Conservation (phyloP, 2,113 vertebrate genomes). For the Symphodus melops region DNA sequence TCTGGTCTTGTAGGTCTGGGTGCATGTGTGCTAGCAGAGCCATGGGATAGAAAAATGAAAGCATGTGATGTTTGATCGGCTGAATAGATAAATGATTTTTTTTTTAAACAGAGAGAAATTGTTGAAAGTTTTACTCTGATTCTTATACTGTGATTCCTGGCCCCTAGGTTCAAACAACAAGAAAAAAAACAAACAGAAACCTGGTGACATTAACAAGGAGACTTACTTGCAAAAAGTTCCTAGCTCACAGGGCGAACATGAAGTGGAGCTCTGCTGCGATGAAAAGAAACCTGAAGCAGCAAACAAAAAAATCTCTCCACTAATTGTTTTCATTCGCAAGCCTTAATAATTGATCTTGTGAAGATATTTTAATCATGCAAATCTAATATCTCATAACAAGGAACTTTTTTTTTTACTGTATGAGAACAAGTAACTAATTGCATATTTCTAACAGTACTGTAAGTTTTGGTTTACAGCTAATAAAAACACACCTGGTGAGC, state of each 20-base stretch:
- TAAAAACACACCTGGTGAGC: conserved; percentile 81
- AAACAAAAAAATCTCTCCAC: conserved; percentile 10
- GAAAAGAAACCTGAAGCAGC: conserved; percentile 83
- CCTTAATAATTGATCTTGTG: not conserved
- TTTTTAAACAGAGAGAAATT: conserved; percentile 25
- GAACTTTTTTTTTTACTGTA: not conserved
- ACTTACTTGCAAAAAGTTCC: conserved; percentile 91
- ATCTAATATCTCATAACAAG: not conserved
- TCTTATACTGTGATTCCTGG: conserved; percentile 5
- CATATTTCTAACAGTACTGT: conserved; percentile 13
- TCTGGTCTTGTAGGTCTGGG: conserved; percentile 1
- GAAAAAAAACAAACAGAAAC: not conserved
- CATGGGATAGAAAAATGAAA: conserved; percentile 50
- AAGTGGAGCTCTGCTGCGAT: conserved; percentile 77
- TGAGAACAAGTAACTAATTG: not conserved
- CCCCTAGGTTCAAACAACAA: conserved; percentile 16
- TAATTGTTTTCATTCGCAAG: not conserved
- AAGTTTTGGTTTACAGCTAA: not conserved
- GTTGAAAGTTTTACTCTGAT: conserved; percentile 9
- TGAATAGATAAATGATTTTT: conserved; percentile 47
- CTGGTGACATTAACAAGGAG: not conserved
- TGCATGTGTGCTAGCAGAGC: conserved; percentile 22
- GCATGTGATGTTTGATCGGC: conserved; percentile 65
- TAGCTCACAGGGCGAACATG: conserved; percentile 82
- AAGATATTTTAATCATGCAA: not conserved